Percentiles rank a stretch among this genome's conserved stretches.
Evolutionary conservation across 2,113 vertebrate genomes (phyloP).

Genomic region (Anthoscopus minutus): DNA sequence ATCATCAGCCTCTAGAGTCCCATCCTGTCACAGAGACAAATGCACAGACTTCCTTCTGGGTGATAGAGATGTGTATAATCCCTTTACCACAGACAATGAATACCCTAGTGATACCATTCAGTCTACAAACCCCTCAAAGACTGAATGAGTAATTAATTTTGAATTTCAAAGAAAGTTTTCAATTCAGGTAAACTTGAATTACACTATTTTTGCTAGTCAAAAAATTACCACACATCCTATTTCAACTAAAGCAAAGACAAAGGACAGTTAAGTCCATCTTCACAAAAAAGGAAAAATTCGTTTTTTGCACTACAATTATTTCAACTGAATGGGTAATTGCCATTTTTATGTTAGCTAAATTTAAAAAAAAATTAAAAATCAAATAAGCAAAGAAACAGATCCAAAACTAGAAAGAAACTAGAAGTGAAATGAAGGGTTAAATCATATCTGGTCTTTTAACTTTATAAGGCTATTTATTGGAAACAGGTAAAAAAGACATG

Average conservation of each 20-base stretch:
- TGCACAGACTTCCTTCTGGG: neutral
- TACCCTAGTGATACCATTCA: neutral
- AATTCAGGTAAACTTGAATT: neutral
- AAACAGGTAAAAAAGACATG: rapidly evolving
- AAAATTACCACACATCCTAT: neutral
- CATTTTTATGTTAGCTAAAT: neutral
- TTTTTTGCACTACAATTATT: neutral
- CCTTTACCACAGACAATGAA: neutral
- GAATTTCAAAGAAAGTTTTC: neutral
- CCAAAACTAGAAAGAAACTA: neutral
- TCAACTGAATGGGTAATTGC: neutral
- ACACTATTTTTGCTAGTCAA: neutral
- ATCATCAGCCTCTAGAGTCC: neutral
- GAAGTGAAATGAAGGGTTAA: neutral
- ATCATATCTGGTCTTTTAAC: neutral
- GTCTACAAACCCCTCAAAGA: neutral
- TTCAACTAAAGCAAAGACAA: neutral
- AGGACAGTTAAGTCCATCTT: neutral
- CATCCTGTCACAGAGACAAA: neutral
- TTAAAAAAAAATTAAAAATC: neutral
- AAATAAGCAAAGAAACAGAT: neutral
- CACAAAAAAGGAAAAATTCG: neutral
- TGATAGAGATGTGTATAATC: neutral
- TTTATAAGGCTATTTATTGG: neutral
- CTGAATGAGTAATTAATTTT: neutral